phyloP scores from a whole-genome alignment of 2,797 vertebrate species.

The Bryconaethiops microstoma region DNA sequence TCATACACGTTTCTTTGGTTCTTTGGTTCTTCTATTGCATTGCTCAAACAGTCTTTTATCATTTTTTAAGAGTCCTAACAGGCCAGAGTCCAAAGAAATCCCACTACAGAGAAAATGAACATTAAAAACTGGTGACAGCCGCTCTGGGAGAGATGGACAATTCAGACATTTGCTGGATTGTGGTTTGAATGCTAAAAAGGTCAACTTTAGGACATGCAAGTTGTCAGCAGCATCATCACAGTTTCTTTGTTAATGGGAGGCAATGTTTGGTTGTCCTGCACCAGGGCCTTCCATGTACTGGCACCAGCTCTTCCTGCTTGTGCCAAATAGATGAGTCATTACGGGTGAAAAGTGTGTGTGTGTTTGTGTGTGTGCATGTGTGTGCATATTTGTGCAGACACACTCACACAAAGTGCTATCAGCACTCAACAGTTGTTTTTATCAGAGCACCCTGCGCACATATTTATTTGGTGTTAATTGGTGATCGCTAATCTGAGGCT shows the following conservation, averaged over 20 bases:
- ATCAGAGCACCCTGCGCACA: background rate
- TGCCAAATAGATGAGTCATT: slow-evolving; percentile 1
- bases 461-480: slow-evolving; percentile 8
- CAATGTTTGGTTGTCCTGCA: background rate
- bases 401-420: background rate
- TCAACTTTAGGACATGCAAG: too few species aligned
- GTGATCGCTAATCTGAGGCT: slow-evolving; percentile 23
- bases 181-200: slow-evolving; percentile 4
- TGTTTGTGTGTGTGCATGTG: background rate
- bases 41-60: too few species aligned
- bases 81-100: too few species aligned
- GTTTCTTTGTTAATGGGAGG: background rate
- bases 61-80: too few species aligned
- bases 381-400: background rate
- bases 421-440: slow-evolving; percentile 12
- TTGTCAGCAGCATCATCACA: background rate
- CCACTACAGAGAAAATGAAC: background rate
- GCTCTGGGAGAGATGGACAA: background rate
- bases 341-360: background rate
- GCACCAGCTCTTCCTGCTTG: background rate
- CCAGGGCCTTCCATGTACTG: background rate
- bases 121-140: background rate
- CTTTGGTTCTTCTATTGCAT: too few species aligned
- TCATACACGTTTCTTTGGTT: too few species aligned
- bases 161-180: background rate